Percentiles rank a stretch among this genome's conserved stretches.
Conservation (phyloP, 2,888 invertebrate species). For the Capitulum mitella region DNA sequence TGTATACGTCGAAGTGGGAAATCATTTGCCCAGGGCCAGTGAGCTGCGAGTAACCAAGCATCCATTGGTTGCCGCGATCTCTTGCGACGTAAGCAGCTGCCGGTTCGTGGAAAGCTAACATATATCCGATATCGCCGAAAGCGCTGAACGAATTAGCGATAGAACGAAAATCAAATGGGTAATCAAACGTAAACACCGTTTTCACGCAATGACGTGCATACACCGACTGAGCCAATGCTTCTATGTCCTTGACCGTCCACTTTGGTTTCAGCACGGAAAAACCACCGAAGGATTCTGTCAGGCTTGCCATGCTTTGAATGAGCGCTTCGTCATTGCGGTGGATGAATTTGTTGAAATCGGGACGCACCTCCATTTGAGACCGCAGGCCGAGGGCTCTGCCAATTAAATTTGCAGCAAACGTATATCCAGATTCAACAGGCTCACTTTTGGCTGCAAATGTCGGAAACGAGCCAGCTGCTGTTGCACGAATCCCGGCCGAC, state of each 20-base stretch:
- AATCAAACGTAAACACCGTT: neutral
- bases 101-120: neutral
- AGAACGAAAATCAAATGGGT: neutral
- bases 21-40: neutral
- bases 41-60: neutral
- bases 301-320: conserved; percentile 4
- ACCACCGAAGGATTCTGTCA: neutral
- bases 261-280: neutral
- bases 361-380: conserved; percentile 4
- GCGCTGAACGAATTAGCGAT: neutral
- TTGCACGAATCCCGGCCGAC: neutral
- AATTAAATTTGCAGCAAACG: neutral
- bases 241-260: neutral
- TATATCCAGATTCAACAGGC: neutral
- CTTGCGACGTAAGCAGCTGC: conserved; percentile 3
- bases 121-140: neutral
- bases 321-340: neutral
- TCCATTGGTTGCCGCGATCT: neutral
- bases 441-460: neutral
- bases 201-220: neutral
- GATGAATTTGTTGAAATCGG: neutral
- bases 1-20: neutral
- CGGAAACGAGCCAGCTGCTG: neutral
- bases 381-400: neutral
- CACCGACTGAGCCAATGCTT: neutral